Percentiles rank a stretch among this genome's conserved stretches.
Conservation (phyloP, 2,113 vertebrate species). For the Melanotaenia duboulayi region DNA sequence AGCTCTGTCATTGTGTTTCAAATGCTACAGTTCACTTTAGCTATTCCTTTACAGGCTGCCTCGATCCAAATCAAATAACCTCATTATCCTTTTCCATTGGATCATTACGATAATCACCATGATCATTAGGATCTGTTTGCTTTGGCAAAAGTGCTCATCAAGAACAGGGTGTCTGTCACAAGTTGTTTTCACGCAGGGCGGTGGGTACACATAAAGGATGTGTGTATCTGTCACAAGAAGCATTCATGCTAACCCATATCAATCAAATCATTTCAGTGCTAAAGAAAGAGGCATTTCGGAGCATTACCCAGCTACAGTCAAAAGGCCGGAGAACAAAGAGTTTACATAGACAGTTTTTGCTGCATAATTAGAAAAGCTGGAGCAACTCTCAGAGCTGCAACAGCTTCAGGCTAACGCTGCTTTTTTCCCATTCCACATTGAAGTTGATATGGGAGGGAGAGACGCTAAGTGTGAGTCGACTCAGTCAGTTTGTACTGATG, state of each 20-base stretch:
- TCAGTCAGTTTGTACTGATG: conserved; percentile 3
- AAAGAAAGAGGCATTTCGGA: conserved; percentile 54
- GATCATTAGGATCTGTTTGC: conserved; percentile 79
- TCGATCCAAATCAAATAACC: conserved; percentile 80
- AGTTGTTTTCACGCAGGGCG: conserved; percentile 25
- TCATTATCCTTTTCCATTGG: conserved; percentile 78
- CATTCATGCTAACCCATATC: conserved; percentile 48
- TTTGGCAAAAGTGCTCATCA: conserved; percentile 68
- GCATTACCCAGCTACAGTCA: conserved; percentile 54
- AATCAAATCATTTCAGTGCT: conserved; percentile 31
- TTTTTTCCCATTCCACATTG: conserved; percentile 13
- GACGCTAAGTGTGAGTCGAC: conserved; percentile 44
- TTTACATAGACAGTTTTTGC: conserved; percentile 61
- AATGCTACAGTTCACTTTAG: conserved; percentile 46
- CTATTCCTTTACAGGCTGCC: conserved; percentile 70
- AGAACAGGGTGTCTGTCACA: conserved; percentile 64
- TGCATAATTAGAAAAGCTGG: conserved; percentile 71
- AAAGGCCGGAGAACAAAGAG: conserved; percentile 64
- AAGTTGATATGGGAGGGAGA: conserved; percentile 58
- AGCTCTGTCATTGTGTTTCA: conserved; percentile 51
- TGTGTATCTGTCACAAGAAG: conserved; percentile 32
- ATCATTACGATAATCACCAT: conserved; percentile 81
- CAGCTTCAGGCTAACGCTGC: conserved; percentile 47
- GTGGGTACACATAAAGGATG: conserved; percentile 27
- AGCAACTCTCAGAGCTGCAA: conserved; percentile 44